These are phyloP conservation scores for Cladorhizidae sp. DNA, from an alignment of 37 sponge, comb jelly and placozoan species.

Conservation along the genomic window DNA sequence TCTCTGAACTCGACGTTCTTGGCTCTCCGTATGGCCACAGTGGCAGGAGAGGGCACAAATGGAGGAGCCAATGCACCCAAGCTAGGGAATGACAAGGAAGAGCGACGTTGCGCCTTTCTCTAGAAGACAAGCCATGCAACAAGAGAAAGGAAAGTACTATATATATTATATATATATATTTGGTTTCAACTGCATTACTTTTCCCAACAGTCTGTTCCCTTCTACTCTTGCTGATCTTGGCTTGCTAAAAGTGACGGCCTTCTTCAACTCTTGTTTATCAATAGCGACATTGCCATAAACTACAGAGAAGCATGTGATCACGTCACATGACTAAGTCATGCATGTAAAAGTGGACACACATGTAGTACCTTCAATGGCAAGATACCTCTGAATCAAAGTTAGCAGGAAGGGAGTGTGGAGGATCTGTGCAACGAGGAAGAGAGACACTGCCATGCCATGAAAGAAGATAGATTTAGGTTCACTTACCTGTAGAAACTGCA, in stretches of 20 bases:
- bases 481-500: slow-evolving; percentile 79
- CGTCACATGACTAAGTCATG: not conserved
- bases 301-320: slow-evolving; percentile 11
- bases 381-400: slow-evolving; percentile 38
- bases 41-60: no score
- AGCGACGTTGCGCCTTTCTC: no score
- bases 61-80: no score
- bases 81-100: no score
- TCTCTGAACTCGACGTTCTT: not conserved
- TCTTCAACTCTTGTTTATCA: slow-evolving; percentile 11
- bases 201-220: slow-evolving; percentile 9
- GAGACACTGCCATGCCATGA: not conserved
- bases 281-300: slow-evolving; percentile 26
- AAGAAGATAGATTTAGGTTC: no score
- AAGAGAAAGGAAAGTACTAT: no score
- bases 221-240: slow-evolving; percentile 29
- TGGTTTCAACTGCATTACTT: not conserved
- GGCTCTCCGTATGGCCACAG: not conserved
- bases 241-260: slow-evolving; percentile 26
- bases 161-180: no score
- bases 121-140: no score
- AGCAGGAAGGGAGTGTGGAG: slow-evolving; percentile 38
- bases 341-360: no score
- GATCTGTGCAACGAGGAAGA: slow-evolving; percentile 17
- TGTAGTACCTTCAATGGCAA: slow-evolving; percentile 62